Conservation (phyloP, 2,888 invertebrate genomes). For the Ichneumon xanthorius region DNA sequence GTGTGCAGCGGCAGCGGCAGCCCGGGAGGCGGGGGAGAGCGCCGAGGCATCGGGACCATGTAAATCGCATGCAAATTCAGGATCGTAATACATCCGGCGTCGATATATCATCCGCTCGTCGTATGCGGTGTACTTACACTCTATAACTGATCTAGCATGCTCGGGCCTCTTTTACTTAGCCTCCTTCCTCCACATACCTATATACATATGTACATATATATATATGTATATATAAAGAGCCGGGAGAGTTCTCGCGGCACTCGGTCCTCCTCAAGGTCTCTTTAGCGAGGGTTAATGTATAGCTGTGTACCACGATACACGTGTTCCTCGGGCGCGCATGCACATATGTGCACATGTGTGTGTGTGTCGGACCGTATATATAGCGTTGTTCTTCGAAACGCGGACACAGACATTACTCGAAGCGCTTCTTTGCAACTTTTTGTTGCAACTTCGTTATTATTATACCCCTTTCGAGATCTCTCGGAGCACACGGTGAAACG, state of each 20-base stretch:
- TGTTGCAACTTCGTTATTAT: conserved; percentile 45
- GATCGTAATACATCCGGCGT: conserved; percentile 59
- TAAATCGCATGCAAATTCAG: conserved; percentile 67
- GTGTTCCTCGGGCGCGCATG: conserved; percentile 1
- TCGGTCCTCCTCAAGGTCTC: conserved; percentile 29
- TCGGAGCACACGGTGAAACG: not conserved
- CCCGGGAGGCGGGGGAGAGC: conserved; percentile 32
- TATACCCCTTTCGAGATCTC: conserved; percentile 8
- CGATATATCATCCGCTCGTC: conserved; percentile 63
- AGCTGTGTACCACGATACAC: not conserved
- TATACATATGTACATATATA: not conserved
- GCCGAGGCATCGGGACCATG: conserved; percentile 45
- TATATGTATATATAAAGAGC: not conserved
- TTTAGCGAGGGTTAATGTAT: conserved; percentile 34
- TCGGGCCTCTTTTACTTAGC: conserved; percentile 10
- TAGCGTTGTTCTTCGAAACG: conserved; percentile 2
- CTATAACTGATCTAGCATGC: conserved; percentile 34
- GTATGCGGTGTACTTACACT: conserved; percentile 30
- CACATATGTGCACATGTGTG: not conserved
- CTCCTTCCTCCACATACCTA: not conserved
- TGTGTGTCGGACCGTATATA: not conserved
- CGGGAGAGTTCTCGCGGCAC: conserved; percentile 19
- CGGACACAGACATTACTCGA: conserved; percentile 19
- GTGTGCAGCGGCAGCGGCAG: conserved; percentile 16
- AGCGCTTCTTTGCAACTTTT: conserved; percentile 11